phyloP scores from a whole-genome alignment of 1,140 invertebrate genomes.

The Calliopsis andreniformis region DNA sequence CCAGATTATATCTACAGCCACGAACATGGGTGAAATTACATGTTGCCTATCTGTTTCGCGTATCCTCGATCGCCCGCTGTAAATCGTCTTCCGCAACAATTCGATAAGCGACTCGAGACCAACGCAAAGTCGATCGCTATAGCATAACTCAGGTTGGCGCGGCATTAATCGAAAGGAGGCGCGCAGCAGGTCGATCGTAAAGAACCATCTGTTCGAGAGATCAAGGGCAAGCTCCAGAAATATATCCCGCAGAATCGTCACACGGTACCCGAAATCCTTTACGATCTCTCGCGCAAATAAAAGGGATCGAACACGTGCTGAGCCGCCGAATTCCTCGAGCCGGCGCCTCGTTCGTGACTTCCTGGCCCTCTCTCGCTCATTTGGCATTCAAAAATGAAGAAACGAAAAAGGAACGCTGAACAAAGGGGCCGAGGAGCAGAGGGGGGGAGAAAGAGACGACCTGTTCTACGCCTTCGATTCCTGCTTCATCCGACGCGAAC shows the following conservation, averaged over 20 bases:
- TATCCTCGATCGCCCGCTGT: too few relatives aligned
- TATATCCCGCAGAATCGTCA: neutral
- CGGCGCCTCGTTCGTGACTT: conserved; percentile 19
- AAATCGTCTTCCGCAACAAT: neutral
- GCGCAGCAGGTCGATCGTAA: neutral
- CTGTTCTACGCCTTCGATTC: conserved; percentile 34
- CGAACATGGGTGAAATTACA: neutral
- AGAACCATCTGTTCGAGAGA: conserved; percentile 2
- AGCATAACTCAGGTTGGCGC: too few relatives aligned
- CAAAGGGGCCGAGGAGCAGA: neutral
- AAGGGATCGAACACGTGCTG: conserved; percentile 59
- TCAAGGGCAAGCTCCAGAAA: conserved; percentile 4
- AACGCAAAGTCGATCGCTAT: too few relatives aligned
- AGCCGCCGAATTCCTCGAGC: conserved; percentile 20
- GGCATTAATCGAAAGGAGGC: neutral
- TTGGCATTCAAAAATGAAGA: conserved; percentile 51
- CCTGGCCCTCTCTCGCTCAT: conserved; percentile 42
- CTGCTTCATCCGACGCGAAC: conserved; percentile 19
- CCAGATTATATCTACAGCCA: too few relatives aligned
- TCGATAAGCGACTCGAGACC: too few relatives aligned
- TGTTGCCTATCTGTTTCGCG: neutral
- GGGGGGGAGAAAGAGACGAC: conserved; percentile 23
- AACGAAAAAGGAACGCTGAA: neutral
- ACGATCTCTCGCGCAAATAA: conserved; percentile 20
- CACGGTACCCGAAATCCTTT: neutral